Evolutionary conservation across 1,140 invertebrate genomes (phyloP).

Genomic region (Trachelipus rathkii): DNA sequence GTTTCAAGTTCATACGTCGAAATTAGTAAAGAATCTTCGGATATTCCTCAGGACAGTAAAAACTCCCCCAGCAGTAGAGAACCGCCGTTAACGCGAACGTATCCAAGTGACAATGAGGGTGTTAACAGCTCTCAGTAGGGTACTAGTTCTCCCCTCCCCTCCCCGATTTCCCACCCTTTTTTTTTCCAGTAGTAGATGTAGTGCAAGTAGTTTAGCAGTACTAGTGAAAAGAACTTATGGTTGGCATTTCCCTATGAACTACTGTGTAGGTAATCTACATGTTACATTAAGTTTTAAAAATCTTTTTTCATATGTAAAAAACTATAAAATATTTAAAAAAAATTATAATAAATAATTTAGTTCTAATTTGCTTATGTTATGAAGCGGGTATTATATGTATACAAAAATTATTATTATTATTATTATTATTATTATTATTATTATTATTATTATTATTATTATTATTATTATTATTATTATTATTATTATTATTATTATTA

Average conservation of each 20-base stretch:
- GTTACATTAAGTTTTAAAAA: too few species aligned
- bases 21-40: too few species aligned
- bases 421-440: conserved; percentile 7
- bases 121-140: not conserved
- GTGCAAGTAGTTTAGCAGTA: not conserved
- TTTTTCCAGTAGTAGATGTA: not conserved
- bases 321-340: too few species aligned
- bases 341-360: not conserved
- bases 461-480: too few species aligned
- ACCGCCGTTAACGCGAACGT: not conserved
- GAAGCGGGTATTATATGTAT: conserved; percentile 7
- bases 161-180: not conserved
- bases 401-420: not conserved
- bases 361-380: not conserved
- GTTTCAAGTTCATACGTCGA: not conserved
- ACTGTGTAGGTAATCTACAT: too few species aligned
- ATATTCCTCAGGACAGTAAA: not conserved
- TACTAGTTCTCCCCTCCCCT: not conserved
- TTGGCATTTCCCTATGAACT: too few species aligned
- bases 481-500: not conserved
- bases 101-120: not conserved
- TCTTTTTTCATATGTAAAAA: too few species aligned
- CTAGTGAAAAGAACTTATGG: too few species aligned
- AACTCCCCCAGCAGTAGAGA: not conserved
- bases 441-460: not conserved